Evolutionary conservation across 1,140 invertebrate species (phyloP).

Genomic region (Zaprionus nigranus): DNA sequence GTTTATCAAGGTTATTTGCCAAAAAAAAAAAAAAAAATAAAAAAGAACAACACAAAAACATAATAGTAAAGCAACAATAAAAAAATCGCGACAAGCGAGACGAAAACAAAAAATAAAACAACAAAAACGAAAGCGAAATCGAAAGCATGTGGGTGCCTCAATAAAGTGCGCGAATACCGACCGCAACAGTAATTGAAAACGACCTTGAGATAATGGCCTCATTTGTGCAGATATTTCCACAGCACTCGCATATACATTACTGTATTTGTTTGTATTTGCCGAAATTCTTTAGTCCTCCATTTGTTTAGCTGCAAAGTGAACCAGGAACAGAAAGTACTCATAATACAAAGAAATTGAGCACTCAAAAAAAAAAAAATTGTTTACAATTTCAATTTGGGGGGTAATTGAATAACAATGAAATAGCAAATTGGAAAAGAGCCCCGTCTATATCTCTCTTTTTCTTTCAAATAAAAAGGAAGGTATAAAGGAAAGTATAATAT

Average conservation of each 20-base stretch:
- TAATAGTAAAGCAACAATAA: slow-evolving; percentile 33
- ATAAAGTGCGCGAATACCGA: slow-evolving; percentile 24
- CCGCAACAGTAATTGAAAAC: slow-evolving; percentile 45
- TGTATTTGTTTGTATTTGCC: slow-evolving; percentile 7
- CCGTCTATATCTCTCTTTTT: not conserved
- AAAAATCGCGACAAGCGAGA: slow-evolving; percentile 10
- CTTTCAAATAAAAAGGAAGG: not conserved
- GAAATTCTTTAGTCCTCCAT: slow-evolving; percentile 36
- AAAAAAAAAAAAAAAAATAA: slow-evolving; percentile 39
- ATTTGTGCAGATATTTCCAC: slow-evolving; percentile 63
- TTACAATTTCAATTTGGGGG: slow-evolving; percentile 22
- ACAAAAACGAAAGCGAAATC: slow-evolving; percentile 50
- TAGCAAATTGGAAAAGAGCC: not conserved
- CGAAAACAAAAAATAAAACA: not conserved
- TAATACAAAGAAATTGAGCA: slow-evolving; percentile 11
- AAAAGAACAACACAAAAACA: slow-evolving; percentile 30
- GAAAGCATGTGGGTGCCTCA: slow-evolving; percentile 44
- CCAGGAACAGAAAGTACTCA: slow-evolving; percentile 14
- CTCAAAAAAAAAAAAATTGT: slow-evolving; percentile 14
- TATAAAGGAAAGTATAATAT: not conserved
- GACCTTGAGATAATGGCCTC: slow-evolving; percentile 78
- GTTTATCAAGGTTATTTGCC: slow-evolving; percentile 78
- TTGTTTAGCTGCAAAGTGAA: slow-evolving; percentile 48
- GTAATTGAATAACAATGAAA: not conserved
- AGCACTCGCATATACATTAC: not conserved